Evolutionary conservation across 2,888 invertebrate species (phyloP), one percentile per base, ranked within the genome.

Genomic region (Polyploca ridens): DNA sequence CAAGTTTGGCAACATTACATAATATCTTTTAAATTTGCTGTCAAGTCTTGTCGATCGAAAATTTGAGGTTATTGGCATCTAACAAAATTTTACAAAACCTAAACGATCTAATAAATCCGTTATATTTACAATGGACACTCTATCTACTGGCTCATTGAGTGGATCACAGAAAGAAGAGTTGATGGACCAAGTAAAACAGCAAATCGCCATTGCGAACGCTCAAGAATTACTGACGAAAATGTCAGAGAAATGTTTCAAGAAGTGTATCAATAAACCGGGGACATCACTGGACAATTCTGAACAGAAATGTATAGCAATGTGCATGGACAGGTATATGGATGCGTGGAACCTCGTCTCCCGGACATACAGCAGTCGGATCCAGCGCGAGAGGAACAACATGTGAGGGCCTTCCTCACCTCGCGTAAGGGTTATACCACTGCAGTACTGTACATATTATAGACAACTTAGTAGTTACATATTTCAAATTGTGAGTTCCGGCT

Each of bases 271-370:
- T 63, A 99, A 98, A 88, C 99, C 99, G 35, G 99, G 99, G 27
- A 96, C 97, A 13, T 96, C 98, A 2, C 87, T 99, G 74, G 98
- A 98, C 87, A 97, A 96, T 84, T 97, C 98, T 0, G 98, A 98
- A 95, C 96, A 99, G 96, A 99, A 98, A 96, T 99, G 99, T 87
- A 96, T 99, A 76, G 98, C 98, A 0, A 98, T 99, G 98, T 99
- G 99, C 88, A 99, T 99, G 99, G 99, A 99, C 90, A 95, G 99
- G 82, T 99, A 98, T 94, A 98, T 99, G 97, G 99, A 99, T 84
- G 96, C 98, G 4, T 99, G 98, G 97, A 98, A 98, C 90, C 93
- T 98, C 64, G 98, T 99, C 13, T 98, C 98, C 13, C 96, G 97
- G 89, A 96, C 98, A 0, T 99, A 99, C 88, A 96, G 97, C 86